Evolutionary conservation across 1,140 invertebrate species (phyloP), one percentile per base, ranked within the genome.

Genomic region (Drosophila nebulosa): DNA sequence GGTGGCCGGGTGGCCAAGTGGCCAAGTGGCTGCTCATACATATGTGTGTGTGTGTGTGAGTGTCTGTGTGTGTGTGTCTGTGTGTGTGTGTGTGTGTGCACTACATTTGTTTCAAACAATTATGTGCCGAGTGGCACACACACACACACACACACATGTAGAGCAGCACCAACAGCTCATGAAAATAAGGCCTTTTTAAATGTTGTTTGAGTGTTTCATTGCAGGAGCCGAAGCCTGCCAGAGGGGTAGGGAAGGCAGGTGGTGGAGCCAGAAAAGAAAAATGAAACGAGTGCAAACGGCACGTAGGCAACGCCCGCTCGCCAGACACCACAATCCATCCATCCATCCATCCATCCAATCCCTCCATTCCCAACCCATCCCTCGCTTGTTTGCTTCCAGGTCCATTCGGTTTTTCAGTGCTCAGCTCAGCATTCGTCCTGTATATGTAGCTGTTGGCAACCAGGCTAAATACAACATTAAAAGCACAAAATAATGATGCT

Each of bases 401-500:
- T 46, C 18, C 39, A 18, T 46, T 12, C 52, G 32, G 39, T 18
- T 46, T 46, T 30, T 22, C 60, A 32, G 36, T 21, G 16, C n/a
- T 22, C 14, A 3, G 16, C n/a, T 22, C 14, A 3, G 27, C 30
- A 16, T 46, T 46, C 53, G 30, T 6, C 21, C 50, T 73, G 60
- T 69, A 74, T 74, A 68, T 26, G 24, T 26, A 30, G 76, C 79
- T 79, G 79, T 79, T 78, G 80, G 80, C 80, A 84, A 69, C 59
- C 72, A 50, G 66, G 68, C 80, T 85, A 84, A 84, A 84, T 84
- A 84, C 84, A 84, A 84, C 80, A 84, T 84, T 84, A 84, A 84
- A 84, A 84, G 80, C 80, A 85, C 80, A 84, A 84, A 84, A 84
- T 84, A 84, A 84, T 84, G 80, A 84, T 84, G 80, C 80, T 84